Evolutionary conservation across 37 sponge, comb jelly and placozoan species (phyloP).

Genomic region (Aphrocallistes beatrix): DNA sequence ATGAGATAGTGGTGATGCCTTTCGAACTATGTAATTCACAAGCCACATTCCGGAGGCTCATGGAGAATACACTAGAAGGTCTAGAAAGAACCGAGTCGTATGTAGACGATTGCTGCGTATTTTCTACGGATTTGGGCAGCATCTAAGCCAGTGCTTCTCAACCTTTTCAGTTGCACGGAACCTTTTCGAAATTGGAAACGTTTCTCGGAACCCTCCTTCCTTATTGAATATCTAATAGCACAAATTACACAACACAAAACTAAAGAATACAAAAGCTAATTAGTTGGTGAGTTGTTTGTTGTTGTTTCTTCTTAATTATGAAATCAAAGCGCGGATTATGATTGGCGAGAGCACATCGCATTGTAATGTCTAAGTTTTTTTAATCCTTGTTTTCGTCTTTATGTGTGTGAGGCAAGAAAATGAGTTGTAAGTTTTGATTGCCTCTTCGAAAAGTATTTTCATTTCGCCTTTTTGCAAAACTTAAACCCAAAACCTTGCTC

Average conservation of each 20-base stretch:
- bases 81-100: too few species aligned
- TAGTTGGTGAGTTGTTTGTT: background rate
- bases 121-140: too few species aligned
- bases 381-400: background rate
- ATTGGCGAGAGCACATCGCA: background rate
- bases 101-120: too few species aligned
- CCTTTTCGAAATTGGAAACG: background rate
- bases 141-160: background rate
- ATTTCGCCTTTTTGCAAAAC: background rate
- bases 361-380: background rate
- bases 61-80: too few species aligned
- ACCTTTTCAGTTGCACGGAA: background rate
- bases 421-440: background rate
- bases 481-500: conserved; percentile 11
- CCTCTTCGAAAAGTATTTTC: background rate
- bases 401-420: background rate
- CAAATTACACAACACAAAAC: background rate
- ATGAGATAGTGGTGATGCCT: too few species aligned
- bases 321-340: background rate
- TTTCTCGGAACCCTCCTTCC: background rate
- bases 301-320: background rate
- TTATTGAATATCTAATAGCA: background rate
- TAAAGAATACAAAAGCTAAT: background rate
- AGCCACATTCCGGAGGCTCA: too few species aligned
- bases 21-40: too few species aligned